Evolutionary conservation across 2,888 invertebrate genomes (phyloP).

Genomic region (Drosophila anceps): DNA sequence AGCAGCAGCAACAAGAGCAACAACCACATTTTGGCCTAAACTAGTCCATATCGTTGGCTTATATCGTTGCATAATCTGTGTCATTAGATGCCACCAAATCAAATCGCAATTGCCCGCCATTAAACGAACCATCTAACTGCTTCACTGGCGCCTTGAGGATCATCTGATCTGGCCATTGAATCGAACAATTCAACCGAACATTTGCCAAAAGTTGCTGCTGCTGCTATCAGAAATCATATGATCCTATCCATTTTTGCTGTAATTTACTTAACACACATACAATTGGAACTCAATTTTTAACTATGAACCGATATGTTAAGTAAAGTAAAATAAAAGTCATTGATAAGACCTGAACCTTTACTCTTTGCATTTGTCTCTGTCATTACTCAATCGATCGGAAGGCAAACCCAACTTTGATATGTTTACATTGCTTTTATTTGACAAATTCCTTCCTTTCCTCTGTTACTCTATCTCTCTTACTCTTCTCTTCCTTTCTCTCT

Average conservation of each 20-base stretch:
- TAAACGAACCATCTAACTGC: slow-evolving; percentile 21
- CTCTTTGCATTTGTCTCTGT: no score
- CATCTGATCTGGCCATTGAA: not conserved
- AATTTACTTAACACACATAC: no score
- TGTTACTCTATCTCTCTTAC: not conserved
- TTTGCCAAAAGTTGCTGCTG: not conserved
- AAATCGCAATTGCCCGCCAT: slow-evolving; percentile 42
- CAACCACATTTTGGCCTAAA: slow-evolving; percentile 22
- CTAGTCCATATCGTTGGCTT: slow-evolving; percentile 33
- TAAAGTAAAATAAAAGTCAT: not conserved
- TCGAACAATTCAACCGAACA: not conserved
- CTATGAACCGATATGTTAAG: not conserved
- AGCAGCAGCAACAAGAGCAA: slow-evolving; percentile 2
- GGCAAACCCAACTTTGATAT: not conserved
- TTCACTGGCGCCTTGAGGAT: not conserved
- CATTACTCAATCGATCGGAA: not conserved
- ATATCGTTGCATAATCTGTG: slow-evolving; percentile 33
- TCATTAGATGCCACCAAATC: slow-evolving; percentile 43
- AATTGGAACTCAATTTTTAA: not conserved
- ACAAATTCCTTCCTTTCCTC: not conserved
- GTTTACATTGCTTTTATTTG: not conserved
- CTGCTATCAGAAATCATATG: not conserved
- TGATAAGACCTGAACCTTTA: not conserved
- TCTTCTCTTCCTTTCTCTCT: not conserved
- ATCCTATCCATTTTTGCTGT: not conserved